phyloP scores from a whole-genome alignment of 2,888 invertebrate genomes.

The Pecten maximus region DNA sequence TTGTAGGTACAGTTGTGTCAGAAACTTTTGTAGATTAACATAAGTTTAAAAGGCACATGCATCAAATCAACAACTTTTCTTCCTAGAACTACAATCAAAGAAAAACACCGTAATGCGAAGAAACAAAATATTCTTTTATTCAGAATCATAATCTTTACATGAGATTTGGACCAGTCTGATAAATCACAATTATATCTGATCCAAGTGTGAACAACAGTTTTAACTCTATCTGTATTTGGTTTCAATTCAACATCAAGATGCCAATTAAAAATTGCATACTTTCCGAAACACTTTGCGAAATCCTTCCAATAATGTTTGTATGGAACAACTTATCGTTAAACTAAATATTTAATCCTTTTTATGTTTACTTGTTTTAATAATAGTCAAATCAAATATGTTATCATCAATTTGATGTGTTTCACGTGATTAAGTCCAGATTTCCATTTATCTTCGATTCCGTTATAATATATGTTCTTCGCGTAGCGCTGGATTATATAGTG shows the following conservation, averaged over 20 bases:
- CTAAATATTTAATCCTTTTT: too few relatives aligned
- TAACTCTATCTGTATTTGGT: not conserved
- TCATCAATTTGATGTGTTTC: not conserved
- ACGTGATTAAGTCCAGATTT: not conserved
- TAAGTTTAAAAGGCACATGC: too few relatives aligned
- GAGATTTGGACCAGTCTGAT: not conserved
- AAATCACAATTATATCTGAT: not conserved
- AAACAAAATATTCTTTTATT: constrained; percentile 33
- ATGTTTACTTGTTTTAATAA: too few relatives aligned
- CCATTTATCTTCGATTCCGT: not conserved
- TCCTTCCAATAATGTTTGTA: not conserved
- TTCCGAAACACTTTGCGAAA: not conserved
- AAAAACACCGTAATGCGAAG: constrained; percentile 9
- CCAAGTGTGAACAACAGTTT: not conserved
- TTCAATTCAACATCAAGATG: not conserved
- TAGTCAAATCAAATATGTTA: too few relatives aligned
- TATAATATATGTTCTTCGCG: not conserved
- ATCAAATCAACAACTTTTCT: not conserved
- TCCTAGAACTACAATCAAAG: not conserved
- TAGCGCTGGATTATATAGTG: not conserved
- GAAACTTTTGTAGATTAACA: too few relatives aligned
- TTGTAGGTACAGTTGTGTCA: too few relatives aligned
- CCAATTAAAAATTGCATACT: not conserved
- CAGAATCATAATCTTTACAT: constrained; percentile 24
- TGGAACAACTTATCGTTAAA: not conserved